Evolutionary conservation across 2,888 invertebrate species (phyloP).

Genomic region (Melanophora roralis): DNA sequence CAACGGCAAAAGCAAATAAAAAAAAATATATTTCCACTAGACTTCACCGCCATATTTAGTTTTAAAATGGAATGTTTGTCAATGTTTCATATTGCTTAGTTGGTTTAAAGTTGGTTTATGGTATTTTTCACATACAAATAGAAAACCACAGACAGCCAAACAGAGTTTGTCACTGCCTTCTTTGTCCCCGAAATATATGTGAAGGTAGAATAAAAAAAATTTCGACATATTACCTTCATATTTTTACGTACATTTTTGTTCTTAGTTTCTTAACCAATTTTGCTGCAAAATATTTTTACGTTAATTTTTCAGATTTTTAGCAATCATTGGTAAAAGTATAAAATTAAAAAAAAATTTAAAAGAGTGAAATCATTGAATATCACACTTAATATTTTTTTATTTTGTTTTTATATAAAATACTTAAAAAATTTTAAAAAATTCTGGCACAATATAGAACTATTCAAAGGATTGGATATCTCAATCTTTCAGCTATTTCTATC

Average conservation of each 20-base stretch:
- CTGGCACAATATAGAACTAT: no score
- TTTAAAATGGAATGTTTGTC: background rate
- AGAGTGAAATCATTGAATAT: background rate
- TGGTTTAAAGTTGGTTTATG: conserved; percentile 1
- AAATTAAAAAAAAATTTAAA: background rate
- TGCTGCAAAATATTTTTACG: conserved; percentile 28
- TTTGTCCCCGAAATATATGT: background rate
- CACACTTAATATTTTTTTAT: no score
- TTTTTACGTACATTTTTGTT: conserved; percentile 35
- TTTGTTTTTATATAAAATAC: no score
- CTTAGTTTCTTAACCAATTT: conserved; percentile 50
- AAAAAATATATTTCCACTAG: conserved; percentile 26
- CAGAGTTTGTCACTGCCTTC: background rate
- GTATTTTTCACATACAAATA: background rate
- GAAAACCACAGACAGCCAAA: background rate
- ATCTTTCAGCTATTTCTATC: no score
- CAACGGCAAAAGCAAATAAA: background rate
- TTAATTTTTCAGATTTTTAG: background rate
- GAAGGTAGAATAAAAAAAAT: background rate
- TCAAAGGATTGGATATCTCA: no score
- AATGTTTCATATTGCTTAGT: background rate
- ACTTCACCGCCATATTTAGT: background rate
- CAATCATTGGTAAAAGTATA: background rate
- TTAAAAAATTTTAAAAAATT: no score
- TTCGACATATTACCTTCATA: conserved; percentile 9